Evolutionary conservation across 2,888 invertebrate genomes (phyloP), one percentile per base, ranked within the genome.

Genomic region (Barypeithes pellucidus): DNA sequence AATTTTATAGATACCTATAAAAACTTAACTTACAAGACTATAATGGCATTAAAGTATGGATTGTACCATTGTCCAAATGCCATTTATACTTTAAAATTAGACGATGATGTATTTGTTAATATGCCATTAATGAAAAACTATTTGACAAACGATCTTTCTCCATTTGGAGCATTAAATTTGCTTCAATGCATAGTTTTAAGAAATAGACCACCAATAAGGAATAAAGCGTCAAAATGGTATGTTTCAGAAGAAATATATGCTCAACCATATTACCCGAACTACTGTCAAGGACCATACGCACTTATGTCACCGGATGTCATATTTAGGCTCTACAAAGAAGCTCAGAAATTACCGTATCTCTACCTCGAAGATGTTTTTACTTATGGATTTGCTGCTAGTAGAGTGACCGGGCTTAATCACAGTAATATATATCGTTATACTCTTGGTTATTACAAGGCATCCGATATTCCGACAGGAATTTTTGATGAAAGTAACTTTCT

Each of bases 21-120:
- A 59, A 95, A 95, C 84, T 89, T 95, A 86, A 95, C 95, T 0
- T 93, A 95, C 80, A 95, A 95, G 82, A 94, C 95, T 83, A 91
- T 93, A 3, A 94, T 94, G 90, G 93, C 92, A 0, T 87, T 95
- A 54, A 94, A 94, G 82, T 95, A 94, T 92, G 90, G 91, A 22
- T 86, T 89, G 0, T 91, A 91, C 79, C 89, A 92, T 80, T 95
- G 95, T 83, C 87, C 89, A 0, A 86, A 87, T 36, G 93, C 92
- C 0, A 91, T 89, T 77, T 85, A 85, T 75, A 83, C 94, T 63
- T 86, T 94, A 68, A 94, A 94, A 84, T 89, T 91, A 69, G 94
- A 94, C 82, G 94, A 94, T 81, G 94, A 94, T 85, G 89, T 93
- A 72, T 91, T 93, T 78, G 91, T 94, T 14, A 92, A 94, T 83